Evolutionary conservation across 2,888 invertebrate species (phyloP), one percentile per base, ranked within the genome.

Genomic region (Tubiluchus corallicola): DNA sequence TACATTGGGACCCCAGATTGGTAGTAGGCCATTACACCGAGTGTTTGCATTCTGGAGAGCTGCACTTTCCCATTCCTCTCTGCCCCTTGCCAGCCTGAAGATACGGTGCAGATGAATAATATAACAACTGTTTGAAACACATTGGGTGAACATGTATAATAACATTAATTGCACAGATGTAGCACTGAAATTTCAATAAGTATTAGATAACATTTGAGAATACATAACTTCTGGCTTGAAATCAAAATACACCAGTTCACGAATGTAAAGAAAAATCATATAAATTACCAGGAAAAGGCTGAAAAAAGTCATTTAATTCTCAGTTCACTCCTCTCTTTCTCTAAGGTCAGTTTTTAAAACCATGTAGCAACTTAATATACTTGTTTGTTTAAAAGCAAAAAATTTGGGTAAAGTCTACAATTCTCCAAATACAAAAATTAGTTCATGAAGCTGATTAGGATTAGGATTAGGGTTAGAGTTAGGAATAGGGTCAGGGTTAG

Each of bases 51-150:
- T 98, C 67, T 96, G 96, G 38, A 98, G 69, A 3, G 90, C 87
- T 0, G 96, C 96, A 48, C 88, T 84, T 62, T 94, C 94, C 96
- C 94, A 96, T 65, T 96, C 94, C 57, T 94, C 92, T 46, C 94
- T 74, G 17, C 70, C 73, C 17, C 76, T 66, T 0, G 76, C 74
- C 52, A 74, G 64, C 45, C 71, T 70, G 51, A 3, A 54, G n/a
- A n/a, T n/a, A n/a, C n/a, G n/a, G n/a, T n/a, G n/a, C n/a, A 52
- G 40, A 43, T 4, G 42, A 20, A 41, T 13, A 17, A 9, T 13
- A 18, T 18, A 9, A 18, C 5, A 17, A 29, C n/a, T 29, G 5
- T 9, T 29, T 29, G n/a, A 9, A n/a, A 29, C n/a, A 9, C n/a
- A 5, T 29, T 9, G 5, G 5, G 5, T 29, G 5, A 9, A 5